Evolutionary conservation across 2,797 vertebrate genomes (phyloP).

Genomic region (Lindbergichthys nudifrons): DNA sequence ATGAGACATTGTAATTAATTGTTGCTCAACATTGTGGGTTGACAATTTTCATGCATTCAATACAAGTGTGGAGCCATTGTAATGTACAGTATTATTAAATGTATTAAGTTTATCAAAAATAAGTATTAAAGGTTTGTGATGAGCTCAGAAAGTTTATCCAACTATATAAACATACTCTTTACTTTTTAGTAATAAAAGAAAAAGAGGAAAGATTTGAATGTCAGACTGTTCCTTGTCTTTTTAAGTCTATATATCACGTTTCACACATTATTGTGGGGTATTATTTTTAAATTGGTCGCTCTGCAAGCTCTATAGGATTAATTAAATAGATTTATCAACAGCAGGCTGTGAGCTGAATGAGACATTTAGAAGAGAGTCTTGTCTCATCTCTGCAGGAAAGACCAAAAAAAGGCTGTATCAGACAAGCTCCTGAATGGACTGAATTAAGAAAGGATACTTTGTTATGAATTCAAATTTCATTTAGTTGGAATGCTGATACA

Average conservation of each 20-base stretch:
- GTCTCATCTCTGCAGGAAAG: neutral
- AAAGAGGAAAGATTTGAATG: neutral
- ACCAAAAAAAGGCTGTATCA: too few species aligned
- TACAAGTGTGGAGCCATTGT: neutral
- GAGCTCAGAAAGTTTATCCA: neutral
- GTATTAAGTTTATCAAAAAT: too few species aligned
- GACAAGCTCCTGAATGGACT: too few species aligned
- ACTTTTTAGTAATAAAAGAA: neutral
- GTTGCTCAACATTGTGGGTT: neutral
- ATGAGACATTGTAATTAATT: neutral
- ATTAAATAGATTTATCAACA: neutral
- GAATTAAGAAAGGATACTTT: too few species aligned
- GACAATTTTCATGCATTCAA: neutral
- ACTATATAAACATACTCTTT: neutral
- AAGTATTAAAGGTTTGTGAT: too few species aligned
- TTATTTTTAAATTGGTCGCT: neutral
- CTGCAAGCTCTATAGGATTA: neutral
- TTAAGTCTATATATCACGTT: neutral
- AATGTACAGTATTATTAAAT: too few species aligned
- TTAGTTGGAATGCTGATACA: too few species aligned
- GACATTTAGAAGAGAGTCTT: slow-evolving; percentile 4
- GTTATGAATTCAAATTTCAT: too few species aligned
- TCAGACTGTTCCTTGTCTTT: neutral
- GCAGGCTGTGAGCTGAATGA: slow-evolving; percentile 1
- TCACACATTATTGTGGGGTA: neutral